Evolutionary conservation across 2,888 invertebrate species (phyloP).

Genomic region (Pandemis cinnamomeana): DNA sequence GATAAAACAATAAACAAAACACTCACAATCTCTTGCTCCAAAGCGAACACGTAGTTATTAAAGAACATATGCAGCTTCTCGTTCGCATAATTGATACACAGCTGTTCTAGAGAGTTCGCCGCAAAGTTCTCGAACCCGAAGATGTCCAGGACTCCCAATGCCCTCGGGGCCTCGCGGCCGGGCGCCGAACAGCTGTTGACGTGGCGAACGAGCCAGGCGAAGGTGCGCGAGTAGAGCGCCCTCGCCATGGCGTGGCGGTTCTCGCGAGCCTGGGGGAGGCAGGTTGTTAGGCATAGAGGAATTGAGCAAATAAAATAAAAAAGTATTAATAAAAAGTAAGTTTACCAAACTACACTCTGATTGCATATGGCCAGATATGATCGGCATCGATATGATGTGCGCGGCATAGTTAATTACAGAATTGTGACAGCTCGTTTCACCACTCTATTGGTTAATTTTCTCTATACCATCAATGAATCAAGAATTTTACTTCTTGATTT

Average conservation of each 20-base stretch:
- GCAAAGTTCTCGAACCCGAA: conserved; percentile 97
- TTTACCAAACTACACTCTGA: no score
- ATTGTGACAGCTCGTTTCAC: no score
- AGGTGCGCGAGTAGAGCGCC: conserved; percentile 94
- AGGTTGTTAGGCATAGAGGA: background rate
- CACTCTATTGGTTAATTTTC: no score
- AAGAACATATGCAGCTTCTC: conserved; percentile 98
- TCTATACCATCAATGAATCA: no score
- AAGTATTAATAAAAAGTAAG: no score
- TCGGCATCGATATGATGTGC: no score
- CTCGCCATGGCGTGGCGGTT: conserved; percentile 97
- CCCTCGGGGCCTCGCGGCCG: conserved; percentile 89
- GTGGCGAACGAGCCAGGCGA: conserved; percentile 96
- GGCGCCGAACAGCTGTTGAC: conserved; percentile 97
- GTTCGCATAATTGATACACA: conserved; percentile 97
- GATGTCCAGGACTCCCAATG: conserved; percentile 95
- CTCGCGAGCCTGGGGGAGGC: conserved; percentile 88
- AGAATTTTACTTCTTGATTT: no score
- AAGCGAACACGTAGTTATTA: conserved; percentile 97
- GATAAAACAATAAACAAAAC: conserved; percentile 10
- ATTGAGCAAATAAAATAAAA: no score
- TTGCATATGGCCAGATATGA: no score
- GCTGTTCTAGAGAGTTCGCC: conserved; percentile 95
- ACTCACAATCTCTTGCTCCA: conserved; percentile 97
- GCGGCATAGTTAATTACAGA: no score